These are phyloP conservation scores for Amblyopsis hoosieri DNA, from an alignment of 2,797 vertebrate genomes.

Conservation along the genomic window DNA sequence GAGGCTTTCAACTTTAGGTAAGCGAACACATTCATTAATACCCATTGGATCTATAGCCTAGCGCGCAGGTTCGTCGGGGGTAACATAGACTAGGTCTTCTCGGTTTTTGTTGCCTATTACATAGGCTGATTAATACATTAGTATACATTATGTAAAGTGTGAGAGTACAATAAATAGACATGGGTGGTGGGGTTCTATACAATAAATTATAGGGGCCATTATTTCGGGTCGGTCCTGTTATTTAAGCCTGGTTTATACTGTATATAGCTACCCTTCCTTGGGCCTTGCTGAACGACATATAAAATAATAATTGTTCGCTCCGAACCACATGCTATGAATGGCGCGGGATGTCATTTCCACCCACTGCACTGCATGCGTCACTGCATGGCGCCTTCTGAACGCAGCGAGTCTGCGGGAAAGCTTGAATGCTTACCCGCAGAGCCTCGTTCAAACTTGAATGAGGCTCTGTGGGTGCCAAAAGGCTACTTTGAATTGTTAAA, in stretches of 20 bases:
- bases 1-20: constrained; percentile 86
- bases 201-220: background rate
- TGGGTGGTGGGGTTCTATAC: background rate
- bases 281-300: constrained; percentile 12
- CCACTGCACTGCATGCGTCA: constrained; percentile 23
- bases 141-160: background rate
- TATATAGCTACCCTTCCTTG: no score
- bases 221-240: background rate
- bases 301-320: background rate
- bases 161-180: background rate
- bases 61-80: background rate
- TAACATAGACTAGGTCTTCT: background rate
- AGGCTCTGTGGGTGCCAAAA: no score
- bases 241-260: background rate
- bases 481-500: no score
- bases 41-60: no score
- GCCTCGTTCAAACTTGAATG: no score
- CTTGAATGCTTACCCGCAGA: no score
- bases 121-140: background rate
- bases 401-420: no score
- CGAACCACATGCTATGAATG: constrained; percentile 23
- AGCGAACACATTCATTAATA: constrained; percentile 41
- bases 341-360: constrained; percentile 29
- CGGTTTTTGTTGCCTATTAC: background rate
- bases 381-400: background rate